A percentile compares a stretch with the other conserved stretches of the same genome.
Conservation (phyloP, 2,888 invertebrate species). For the Pardosa pseudoannulata region DNA sequence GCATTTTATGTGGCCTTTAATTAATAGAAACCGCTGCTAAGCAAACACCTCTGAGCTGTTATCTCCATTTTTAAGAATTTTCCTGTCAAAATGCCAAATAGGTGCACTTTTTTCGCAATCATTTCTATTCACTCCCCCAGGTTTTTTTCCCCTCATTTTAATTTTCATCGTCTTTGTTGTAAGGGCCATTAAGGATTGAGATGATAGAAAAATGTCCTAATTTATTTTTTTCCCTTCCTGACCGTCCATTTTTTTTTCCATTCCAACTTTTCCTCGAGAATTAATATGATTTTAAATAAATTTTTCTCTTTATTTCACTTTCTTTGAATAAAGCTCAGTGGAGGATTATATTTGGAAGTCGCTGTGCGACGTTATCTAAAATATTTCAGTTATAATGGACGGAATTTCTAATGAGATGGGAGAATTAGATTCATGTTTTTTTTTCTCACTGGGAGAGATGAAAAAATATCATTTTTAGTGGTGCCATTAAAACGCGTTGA, state of each 20-base stretch:
- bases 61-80: constrained; percentile 58
- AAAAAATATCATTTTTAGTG: constrained; percentile 6
- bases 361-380: constrained; percentile 19
- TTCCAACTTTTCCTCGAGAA: constrained; percentile 36
- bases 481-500: constrained; percentile 1
- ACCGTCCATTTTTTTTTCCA: neutral
- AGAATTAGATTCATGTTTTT: constrained; percentile 7
- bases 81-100: constrained; percentile 69
- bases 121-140: constrained; percentile 15
- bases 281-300: constrained; percentile 71
- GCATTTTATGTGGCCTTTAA: constrained; percentile 51
- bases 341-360: constrained; percentile 43
- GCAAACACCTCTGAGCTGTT: constrained; percentile 66
- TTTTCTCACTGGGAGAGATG: neutral
- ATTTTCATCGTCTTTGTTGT: constrained; percentile 62
- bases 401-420: constrained; percentile 10
- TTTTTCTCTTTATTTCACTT: constrained; percentile 31
- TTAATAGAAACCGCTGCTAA: constrained; percentile 60
- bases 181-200: constrained; percentile 52
- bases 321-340: neutral
- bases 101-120: constrained; percentile 22
- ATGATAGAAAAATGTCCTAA: constrained; percentile 58
- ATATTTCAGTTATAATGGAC: constrained; percentile 28
- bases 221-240: constrained; percentile 48
- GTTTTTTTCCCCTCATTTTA: constrained; percentile 44